Evolutionary conservation across 2,113 vertebrate genomes (phyloP), one percentile per base, ranked within the genome.

Genomic region (Montifringilla adamsi): DNA sequence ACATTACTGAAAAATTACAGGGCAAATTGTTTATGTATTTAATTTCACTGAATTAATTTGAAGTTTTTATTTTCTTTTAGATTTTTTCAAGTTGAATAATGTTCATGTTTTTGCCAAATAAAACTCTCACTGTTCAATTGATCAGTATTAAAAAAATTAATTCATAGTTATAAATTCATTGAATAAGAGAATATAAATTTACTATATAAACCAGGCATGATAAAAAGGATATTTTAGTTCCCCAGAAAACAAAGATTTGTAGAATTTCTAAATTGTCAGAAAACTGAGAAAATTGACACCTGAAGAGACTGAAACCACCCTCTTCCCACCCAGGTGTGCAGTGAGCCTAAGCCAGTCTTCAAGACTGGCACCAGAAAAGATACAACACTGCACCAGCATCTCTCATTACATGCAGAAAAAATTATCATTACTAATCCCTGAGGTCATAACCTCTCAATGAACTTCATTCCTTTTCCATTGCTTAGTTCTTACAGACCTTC

Each of bases 381-480:
- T 80, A 23, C 37, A 83, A 66, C 27, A 43, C 39, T 20, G 44
- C 72, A 81, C 66, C 20, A 41, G 56, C 80, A 66, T 46, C 72
- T 64, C 66, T 43, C 39, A 67, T 69, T 56, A 43, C 56, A 59
- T 14, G 22, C 13, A 35, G 27, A 80, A 73, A 52, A 95, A 86
- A 73, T 74, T 22, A 53, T 41, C 1, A 1, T 84, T 56, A 74
- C 35, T 88, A 90, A 86, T 90, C 59, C 53, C 47, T 58, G 67
- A 83, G 79, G 83, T 92, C 63, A 77, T 77, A 93, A 77, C 90
- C 79, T 92, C 67, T 70, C 43, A 84, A 17, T 50, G 90, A 88
- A 77, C 83, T 90, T 86, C 37, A 92, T 83, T 87, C 79, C 52
- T 78, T 90, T 80, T 77, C 41, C 41, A 73, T 59, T 92, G 90